Evolutionary conservation across 2,113 vertebrate genomes (phyloP).

Genomic region (Lepidothrix coronata): DNA sequence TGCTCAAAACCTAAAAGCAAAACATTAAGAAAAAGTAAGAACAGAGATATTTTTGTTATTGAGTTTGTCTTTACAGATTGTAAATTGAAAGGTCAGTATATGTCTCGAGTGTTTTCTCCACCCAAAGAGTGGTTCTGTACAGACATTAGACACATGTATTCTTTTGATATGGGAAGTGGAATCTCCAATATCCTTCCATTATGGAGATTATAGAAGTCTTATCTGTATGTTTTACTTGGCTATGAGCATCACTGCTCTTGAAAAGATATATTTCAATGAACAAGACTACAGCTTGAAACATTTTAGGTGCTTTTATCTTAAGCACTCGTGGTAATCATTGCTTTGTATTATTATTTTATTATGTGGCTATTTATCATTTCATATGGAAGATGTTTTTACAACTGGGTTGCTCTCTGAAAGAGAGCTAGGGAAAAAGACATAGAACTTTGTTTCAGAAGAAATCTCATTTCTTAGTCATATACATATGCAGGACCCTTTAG

Average conservation of each 20-base stretch:
- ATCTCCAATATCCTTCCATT: not conserved
- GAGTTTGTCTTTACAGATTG: not conserved
- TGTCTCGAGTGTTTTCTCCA: accelerated
- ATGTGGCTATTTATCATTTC: not conserved
- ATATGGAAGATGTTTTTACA: not conserved
- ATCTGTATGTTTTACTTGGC: not conserved
- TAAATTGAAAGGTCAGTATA: not conserved
- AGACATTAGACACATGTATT: accelerated
- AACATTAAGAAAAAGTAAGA: not conserved
- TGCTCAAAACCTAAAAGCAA: not conserved
- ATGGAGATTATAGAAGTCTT: not conserved
- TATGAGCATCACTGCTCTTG: not conserved
- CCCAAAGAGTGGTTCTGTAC: not conserved
- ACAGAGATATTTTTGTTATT: not conserved
- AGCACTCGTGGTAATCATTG: not conserved
- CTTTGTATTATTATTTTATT: not conserved
- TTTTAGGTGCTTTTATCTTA: not conserved
- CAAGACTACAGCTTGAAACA: not conserved
- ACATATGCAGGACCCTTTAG: not conserved
- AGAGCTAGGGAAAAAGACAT: not conserved
- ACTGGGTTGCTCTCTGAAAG: not conserved
- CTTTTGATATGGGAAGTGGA: not conserved
- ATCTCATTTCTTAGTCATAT: not conserved
- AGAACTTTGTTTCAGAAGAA: not conserved
- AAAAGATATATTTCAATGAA: not conserved